phyloP scores from a whole-genome alignment of 1,140 invertebrate species.

The Drosophila jambulina region DNA sequence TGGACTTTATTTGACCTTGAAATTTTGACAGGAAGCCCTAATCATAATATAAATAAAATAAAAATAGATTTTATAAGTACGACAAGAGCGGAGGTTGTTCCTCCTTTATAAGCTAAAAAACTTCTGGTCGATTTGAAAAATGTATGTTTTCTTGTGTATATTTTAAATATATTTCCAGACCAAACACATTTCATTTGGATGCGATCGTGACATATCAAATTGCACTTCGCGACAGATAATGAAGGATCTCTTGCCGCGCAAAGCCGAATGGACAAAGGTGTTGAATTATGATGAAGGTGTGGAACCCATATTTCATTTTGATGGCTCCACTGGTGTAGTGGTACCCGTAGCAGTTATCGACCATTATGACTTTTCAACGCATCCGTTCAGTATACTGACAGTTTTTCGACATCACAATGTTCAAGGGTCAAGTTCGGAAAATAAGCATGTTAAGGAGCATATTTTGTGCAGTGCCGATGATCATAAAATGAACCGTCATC shows the following conservation, averaged over 20 bases:
- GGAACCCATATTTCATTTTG: slow-evolving; percentile 98
- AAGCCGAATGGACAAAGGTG: slow-evolving; percentile 93
- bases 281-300: slow-evolving; percentile 95
- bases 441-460: slow-evolving; percentile 97
- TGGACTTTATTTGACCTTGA: too few species aligned
- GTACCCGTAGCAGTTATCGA: slow-evolving; percentile 90
- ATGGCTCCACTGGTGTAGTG: slow-evolving; percentile 95
- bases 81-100: too few species aligned
- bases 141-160: too few species aligned
- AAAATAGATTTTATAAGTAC: too few species aligned
- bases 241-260: slow-evolving; percentile 94
- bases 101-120: too few species aligned
- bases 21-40: too few species aligned
- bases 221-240: slow-evolving; percentile 84
- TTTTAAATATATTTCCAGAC: slow-evolving; percentile 64
- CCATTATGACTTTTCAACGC: slow-evolving; percentile 73
- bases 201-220: slow-evolving; percentile 83
- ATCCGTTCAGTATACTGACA: slow-evolving; percentile 94
- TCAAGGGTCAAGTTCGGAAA: slow-evolving; percentile 85
- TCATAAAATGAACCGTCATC: slow-evolving; percentile 99
- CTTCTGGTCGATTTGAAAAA: too few species aligned
- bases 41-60: too few species aligned
- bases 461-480: slow-evolving; percentile 98
- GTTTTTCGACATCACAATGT: slow-evolving; percentile 89
- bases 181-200: slow-evolving; percentile 85